phyloP scores from a whole-genome alignment of 2,113 vertebrate species.

The Maccullochella peelii region DNA sequence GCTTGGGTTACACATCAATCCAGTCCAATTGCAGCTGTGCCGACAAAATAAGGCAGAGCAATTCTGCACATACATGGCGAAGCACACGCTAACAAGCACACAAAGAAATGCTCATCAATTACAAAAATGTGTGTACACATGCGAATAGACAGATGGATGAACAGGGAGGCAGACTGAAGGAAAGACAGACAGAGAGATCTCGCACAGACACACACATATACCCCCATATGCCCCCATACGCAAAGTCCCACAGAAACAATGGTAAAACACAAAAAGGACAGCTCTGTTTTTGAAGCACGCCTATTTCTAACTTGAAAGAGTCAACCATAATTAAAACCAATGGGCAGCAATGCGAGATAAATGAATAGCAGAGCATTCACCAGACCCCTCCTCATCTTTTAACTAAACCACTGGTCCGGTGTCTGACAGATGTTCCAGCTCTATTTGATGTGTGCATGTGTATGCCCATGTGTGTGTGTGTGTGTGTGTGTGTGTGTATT shows the following conservation, averaged over 20 bases:
- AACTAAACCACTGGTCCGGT: slow-evolving; percentile 92
- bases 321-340: slow-evolving; percentile 96
- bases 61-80: slow-evolving; percentile 81
- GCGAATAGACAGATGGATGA: slow-evolving; percentile 68
- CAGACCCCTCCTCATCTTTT: slow-evolving; percentile 71
- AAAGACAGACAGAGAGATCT: slow-evolving; percentile 21
- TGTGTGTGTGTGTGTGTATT: slow-evolving; percentile 81
- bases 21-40: slow-evolving; percentile 97
- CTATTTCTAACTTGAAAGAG: slow-evolving; percentile 92
- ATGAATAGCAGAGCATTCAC: slow-evolving; percentile 82
- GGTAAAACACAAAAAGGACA: slow-evolving; percentile 89
- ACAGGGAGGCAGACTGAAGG: slow-evolving; percentile 29
- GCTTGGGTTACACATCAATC: slow-evolving; percentile 98
- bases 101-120: slow-evolving; percentile 73
- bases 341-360: slow-evolving; percentile 94
- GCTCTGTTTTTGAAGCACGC: slow-evolving; percentile 89
- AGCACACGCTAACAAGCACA: slow-evolving; percentile 25
- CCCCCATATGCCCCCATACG: slow-evolving; percentile 1
- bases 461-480: slow-evolving; percentile 59
- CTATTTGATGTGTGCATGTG: slow-evolving; percentile 88
- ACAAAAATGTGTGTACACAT: slow-evolving; percentile 78
- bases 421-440: slow-evolving; percentile 94
- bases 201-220: slow-evolving; percentile 10
- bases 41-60: slow-evolving; percentile 85
- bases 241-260: slow-evolving; percentile 76